Base-by-base conservation (phyloP, 2,113 vertebrate species). In the Pogona vitticeps region DNA sequence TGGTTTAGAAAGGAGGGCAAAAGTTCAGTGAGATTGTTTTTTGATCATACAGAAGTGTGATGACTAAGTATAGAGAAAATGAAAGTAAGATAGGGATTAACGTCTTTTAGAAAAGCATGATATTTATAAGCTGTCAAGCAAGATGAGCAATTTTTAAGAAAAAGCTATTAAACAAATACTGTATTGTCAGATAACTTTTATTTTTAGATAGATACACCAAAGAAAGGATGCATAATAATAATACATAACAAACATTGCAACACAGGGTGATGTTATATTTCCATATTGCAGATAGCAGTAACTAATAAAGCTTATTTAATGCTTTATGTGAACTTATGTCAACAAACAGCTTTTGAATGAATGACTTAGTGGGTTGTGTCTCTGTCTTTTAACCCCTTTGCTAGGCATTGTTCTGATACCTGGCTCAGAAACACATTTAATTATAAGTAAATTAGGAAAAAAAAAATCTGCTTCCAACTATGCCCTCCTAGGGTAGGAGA, bases 41-140 rank as follows among this genome's bases (percentile, higher is more conserved):
- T 20, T 65, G 6, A 33, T 82, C 61, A 80, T 3, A 20, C 0
- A 0, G 46, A 38, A 33, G 1, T 0, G 5, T 40, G 67, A 2
- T 84, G 81, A 87, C 67, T 36, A 0, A 0, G 0, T 7, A 2
- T 9, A 52, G 1, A 18, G 12, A 9, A 36, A 31, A 12, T 36
- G 75, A 21, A 9, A 0, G 28, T 70, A 82, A 56, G 33, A 9
- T 23, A 18, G 26, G 17, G 82, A 2, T 0, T 8, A 2, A 6
- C 10, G 36, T 18, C n/a, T 14, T 42, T 31, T 12, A 63, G 61
- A 72, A 71, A 20, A 21, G 26, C 21, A 33, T 46, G 36, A 84
- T 38, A 59, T 14, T 14, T 14, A 36, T 65, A n/a, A 10, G 38
- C 3, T 26, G 38, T n/a, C 59, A 26, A 72, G 67, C 31, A 76